Base-by-base conservation (phyloP, 2,113 vertebrate genomes). In the Lipotes vexillifer region DNA sequence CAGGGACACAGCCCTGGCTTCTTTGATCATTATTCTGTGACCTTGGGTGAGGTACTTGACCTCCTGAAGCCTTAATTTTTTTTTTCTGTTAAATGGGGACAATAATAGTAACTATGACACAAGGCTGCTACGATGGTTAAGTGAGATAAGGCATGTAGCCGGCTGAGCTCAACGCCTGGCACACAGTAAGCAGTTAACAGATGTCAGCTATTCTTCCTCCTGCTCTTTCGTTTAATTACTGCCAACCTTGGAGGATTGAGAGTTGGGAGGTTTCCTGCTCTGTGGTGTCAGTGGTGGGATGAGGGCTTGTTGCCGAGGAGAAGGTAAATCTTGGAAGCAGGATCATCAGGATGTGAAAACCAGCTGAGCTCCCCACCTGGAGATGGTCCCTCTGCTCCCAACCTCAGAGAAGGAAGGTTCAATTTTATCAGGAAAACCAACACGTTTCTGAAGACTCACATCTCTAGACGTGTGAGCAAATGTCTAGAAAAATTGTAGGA, bases 391-490 rank as follows among this genome's bases (percentile, higher is more conserved):
- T 44, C 38, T 2, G 2, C 33, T 20, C 6, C 38, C 38, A 63
- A 2, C 36, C 41, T 29, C 0, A 0, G 87, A 49, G 33, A 69
- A 17, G 1, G 27, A 61, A 59, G 13, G 41, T 44, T 72, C 46
- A 69, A 17, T 71, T 88, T 94, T 77, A 49, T 38, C 57, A 41
- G 44, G 52, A n/a, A 71, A 66, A 44, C 15, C 84, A 55, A 63
- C 55, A 80, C 17, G 21, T 81, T 88, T 69, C 87, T 38, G 72
- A 85, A 93, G 82, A 82, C 29, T 29, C 69, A 25, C 25, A 41
- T 49, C 61, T 20, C 33, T 87, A 25, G 15, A 52, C 15, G 15
- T 17, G 52, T 52, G 52, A 52, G 65, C 11, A 52, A 81, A 44
- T 23, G 36, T 72, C 38, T 63, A 63, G 74, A 90, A n/a, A 80